Evolutionary conservation across 2,888 invertebrate genomes (phyloP).

Genomic region (Podabrus alpinus): DNA sequence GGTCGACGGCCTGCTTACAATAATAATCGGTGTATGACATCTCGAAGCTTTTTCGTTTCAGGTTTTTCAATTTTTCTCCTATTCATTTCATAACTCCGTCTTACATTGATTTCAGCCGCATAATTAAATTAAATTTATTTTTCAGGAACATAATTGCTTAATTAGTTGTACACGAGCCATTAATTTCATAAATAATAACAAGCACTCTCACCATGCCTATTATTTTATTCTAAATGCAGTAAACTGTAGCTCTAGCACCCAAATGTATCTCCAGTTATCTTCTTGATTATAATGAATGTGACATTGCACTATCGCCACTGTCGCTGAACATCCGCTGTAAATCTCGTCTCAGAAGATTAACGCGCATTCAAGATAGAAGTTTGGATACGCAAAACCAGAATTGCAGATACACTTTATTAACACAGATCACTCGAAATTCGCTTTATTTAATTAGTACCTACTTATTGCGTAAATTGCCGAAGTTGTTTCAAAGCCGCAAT

Average conservation of each 20-base stretch:
- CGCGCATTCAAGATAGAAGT: constrained; percentile 24
- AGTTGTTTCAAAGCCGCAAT: constrained; percentile 24
- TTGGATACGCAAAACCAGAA: constrained; percentile 19
- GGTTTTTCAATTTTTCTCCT: no score
- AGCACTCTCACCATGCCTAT: neutral
- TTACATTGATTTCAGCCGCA: neutral
- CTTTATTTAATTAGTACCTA: constrained; percentile 16
- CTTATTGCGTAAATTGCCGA: constrained; percentile 25
- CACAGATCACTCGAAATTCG: constrained; percentile 19
- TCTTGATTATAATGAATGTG: constrained; percentile 28
- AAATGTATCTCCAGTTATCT: constrained; percentile 20
- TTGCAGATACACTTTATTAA: constrained; percentile 19
- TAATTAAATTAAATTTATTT: neutral
- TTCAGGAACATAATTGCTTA: no score
- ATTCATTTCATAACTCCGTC: no score
- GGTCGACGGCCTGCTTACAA: no score
- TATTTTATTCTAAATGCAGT: constrained; percentile 17
- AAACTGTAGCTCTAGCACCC: constrained; percentile 14
- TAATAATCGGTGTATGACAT: no score
- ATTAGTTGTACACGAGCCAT: neutral
- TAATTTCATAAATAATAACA: neutral
- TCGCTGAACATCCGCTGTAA: constrained; percentile 26
- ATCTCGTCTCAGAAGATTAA: constrained; percentile 27
- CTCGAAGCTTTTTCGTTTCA: no score
- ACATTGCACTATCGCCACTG: constrained; percentile 30